Conservation (phyloP, 2,113 vertebrate genomes). For the Saccopteryx bilineata region DNA sequence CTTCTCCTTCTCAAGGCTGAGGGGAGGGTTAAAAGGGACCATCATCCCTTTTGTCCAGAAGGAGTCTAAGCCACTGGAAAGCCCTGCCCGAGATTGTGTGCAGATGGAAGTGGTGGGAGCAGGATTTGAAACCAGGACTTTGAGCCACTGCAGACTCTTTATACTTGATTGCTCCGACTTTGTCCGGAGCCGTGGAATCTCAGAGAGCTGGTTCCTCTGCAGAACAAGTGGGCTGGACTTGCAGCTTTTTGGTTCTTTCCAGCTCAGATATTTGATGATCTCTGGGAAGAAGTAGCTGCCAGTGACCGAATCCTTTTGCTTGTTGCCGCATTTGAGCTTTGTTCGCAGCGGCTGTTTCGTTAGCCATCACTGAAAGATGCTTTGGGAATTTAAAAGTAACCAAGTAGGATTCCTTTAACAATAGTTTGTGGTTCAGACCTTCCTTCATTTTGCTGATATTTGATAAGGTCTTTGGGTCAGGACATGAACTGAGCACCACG, state of each 20-base stretch:
- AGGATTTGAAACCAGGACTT: background rate
- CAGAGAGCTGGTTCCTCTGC: background rate
- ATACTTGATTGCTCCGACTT: background rate
- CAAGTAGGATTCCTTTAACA: slow-evolving; percentile 16
- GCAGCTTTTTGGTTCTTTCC: background rate
- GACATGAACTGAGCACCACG: background rate
- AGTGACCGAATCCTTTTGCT: background rate
- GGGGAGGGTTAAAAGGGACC: background rate
- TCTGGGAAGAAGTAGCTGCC: background rate
- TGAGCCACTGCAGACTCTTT: background rate
- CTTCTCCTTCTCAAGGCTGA: background rate
- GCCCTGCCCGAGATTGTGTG: background rate
- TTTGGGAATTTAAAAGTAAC: slow-evolving; percentile 44
- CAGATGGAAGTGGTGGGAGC: background rate
- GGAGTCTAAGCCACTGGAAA: background rate
- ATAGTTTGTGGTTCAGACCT: background rate
- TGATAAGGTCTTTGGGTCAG: background rate
- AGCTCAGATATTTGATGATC: slow-evolving; percentile 6
- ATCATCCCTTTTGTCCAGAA: background rate
- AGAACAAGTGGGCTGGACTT: background rate
- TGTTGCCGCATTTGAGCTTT: background rate
- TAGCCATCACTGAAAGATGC: slow-evolving; percentile 3
- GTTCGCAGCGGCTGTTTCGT: background rate
- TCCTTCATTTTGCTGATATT: slow-evolving; percentile 21
- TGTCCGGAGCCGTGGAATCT: too few relatives aligned